Evolutionary conservation across 2,888 invertebrate genomes (phyloP), one percentile per base, ranked within the genome.

Genomic region (Frankliniella fusca): DNA sequence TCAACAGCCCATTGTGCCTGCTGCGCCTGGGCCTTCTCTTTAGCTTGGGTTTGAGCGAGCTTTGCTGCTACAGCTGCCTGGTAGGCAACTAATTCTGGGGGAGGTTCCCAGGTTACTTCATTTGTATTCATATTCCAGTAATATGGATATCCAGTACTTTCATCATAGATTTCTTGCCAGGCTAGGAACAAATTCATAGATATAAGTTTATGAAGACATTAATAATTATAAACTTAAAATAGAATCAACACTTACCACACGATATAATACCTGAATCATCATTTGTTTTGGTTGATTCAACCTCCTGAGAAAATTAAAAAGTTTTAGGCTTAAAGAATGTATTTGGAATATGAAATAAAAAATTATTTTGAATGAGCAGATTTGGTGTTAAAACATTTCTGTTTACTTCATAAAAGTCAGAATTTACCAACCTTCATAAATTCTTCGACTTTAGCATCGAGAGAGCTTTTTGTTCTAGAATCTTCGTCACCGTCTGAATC

Each of bases 131-230:
- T 88, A 86, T 93, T 92, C 92, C 93, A 93, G 85, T 92, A 93
- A 86, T 93, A 93, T 1, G 91, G 89, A 86, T 90, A 92, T 2
- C 92, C 92, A 0, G 91, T 90, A 20, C 88, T 88, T 85, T 91
- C 90, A 86, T 92, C 92, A 84, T 89, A 89, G 85, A 92, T 92
- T 86, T 92, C 91, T 89, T 93, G 90, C 93, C 93, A 93, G 86
- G 90, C 90, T 91, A 23, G 15, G 48, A 54, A 18, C 11, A 48
- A 28, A 70, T n/a, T 48, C 28, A 9, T 15, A 54, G 0, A 20
- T 54, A 15, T 54, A 54, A 54, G 15, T 12, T 54, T 8, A 80
- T 1, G 10, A 38, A 38, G 5, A 54, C 0, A 20, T 54, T 7
- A 20, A 9, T 15, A 54, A 20, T 76, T 23, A 50, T 1, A 27